Evolutionary conservation across 2,113 vertebrate genomes (phyloP).

Genomic region (Muntiacus muntjak): DNA sequence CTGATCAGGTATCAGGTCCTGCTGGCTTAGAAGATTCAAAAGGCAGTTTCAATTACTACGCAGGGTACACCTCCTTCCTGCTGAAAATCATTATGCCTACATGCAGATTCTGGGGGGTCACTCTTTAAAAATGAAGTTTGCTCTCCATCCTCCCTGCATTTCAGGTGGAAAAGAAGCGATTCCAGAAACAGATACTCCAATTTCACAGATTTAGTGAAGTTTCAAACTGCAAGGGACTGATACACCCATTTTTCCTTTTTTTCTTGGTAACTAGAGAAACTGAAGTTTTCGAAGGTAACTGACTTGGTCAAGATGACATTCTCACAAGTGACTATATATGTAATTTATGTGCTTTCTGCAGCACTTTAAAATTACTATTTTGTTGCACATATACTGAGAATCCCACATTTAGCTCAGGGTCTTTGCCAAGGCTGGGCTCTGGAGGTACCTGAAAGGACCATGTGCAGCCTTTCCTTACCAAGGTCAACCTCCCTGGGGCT

Average conservation of each 20-base stretch:
- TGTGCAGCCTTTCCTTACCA: background rate
- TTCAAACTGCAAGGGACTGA: background rate
- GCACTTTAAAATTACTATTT: background rate
- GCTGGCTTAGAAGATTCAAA: conserved; percentile 53
- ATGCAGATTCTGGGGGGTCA: background rate
- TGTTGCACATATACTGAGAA: background rate
- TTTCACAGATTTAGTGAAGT: background rate
- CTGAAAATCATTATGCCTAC: conserved; percentile 13
- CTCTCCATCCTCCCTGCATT: background rate
- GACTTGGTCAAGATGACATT: background rate
- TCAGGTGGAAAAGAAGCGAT: background rate
- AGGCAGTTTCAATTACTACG: background rate
- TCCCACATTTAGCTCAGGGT: background rate
- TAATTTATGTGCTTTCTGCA: background rate
- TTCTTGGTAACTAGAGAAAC: conserved; percentile 19
- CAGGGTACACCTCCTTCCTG: background rate
- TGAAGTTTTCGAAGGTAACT: background rate
- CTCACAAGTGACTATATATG: background rate
- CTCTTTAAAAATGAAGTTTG: conserved; percentile 12
- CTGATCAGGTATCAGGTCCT: conserved; percentile 33
- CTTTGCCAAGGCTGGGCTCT: background rate
- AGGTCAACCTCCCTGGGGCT: background rate
- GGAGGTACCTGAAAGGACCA: background rate
- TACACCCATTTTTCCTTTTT: background rate
- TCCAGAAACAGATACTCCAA: background rate